Evolutionary conservation across 1,140 invertebrate genomes (phyloP).

Genomic region (Melanaphis sacchari): DNA sequence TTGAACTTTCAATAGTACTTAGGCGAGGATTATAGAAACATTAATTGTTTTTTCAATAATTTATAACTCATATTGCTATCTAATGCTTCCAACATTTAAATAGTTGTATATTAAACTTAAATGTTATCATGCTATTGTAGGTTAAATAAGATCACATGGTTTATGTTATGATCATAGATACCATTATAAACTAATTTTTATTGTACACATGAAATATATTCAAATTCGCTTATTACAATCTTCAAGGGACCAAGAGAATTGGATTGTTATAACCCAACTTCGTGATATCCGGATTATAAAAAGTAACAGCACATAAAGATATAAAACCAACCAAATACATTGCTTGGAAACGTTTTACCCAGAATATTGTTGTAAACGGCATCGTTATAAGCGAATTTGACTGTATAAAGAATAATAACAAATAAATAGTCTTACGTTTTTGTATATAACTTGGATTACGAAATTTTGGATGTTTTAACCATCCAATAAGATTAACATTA

Average conservation of each 20-base stretch:
- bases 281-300: too few species aligned
- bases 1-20: neutral
- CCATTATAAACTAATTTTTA: neutral
- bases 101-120: neutral
- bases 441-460: constrained; percentile 27
- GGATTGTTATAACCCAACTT: too few species aligned
- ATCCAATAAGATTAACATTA: constrained; percentile 37
- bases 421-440: constrained; percentile 48
- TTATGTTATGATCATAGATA: neutral
- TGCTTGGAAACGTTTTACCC: too few species aligned
- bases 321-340: too few species aligned
- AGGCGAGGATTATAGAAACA: neutral
- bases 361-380: too few species aligned
- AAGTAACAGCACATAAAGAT: too few species aligned
- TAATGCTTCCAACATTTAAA: neutral
- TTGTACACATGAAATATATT: neutral
- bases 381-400: too few species aligned
- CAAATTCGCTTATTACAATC: too few species aligned
- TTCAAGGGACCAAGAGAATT: too few species aligned
- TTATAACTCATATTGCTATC: neutral
- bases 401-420: neutral
- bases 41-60: neutral
- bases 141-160: neutral
- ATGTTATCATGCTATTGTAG: neutral
- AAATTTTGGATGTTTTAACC: constrained; percentile 51